These are phyloP conservation scores for Pterostichus niger DNA, from an alignment of 2,888 invertebrate genomes.

Conservation along the genomic window DNA sequence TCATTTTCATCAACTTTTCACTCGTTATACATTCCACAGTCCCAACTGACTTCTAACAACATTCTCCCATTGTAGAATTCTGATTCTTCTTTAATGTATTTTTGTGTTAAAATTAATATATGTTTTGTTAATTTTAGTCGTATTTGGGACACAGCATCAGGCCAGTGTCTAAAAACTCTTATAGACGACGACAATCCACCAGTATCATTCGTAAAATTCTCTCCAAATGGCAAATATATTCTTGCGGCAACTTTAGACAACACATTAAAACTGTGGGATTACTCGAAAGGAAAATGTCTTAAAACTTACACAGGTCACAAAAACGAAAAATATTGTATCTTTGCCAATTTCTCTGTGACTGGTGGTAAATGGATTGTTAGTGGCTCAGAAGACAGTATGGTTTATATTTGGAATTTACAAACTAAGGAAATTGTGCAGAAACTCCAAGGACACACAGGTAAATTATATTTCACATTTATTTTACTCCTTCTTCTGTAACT, in stretches of 20 bases:
- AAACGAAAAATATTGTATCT: slow-evolving; percentile 99
- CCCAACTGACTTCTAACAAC: neutral
- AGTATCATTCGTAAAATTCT: slow-evolving; percentile 99
- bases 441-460: slow-evolving; percentile 97
- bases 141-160: slow-evolving; percentile 99
- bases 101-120: no score
- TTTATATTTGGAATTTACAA: slow-evolving; percentile 99
- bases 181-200: slow-evolving; percentile 99
- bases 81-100: neutral
- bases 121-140: slow-evolving; percentile 82
- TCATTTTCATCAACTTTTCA: no score
- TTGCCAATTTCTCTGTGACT: slow-evolving; percentile 99
- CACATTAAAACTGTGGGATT: slow-evolving; percentile 99
- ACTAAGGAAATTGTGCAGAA: slow-evolving; percentile 99
- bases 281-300: slow-evolving; percentile 98
- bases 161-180: slow-evolving; percentile 98
- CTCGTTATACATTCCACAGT: no score
- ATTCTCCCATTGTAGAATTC: no score
- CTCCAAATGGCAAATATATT: slow-evolving; percentile 99
- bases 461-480: neutral
- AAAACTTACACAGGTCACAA: slow-evolving; percentile 99
- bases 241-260: slow-evolving; percentile 98
- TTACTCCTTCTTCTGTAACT: no score
- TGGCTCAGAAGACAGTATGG: slow-evolving; percentile 99
- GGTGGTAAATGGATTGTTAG: slow-evolving; percentile 99